These are phyloP conservation scores for Drosophila neonasuta DNA, from an alignment of 2,888 invertebrate species.

Conservation along the genomic window DNA sequence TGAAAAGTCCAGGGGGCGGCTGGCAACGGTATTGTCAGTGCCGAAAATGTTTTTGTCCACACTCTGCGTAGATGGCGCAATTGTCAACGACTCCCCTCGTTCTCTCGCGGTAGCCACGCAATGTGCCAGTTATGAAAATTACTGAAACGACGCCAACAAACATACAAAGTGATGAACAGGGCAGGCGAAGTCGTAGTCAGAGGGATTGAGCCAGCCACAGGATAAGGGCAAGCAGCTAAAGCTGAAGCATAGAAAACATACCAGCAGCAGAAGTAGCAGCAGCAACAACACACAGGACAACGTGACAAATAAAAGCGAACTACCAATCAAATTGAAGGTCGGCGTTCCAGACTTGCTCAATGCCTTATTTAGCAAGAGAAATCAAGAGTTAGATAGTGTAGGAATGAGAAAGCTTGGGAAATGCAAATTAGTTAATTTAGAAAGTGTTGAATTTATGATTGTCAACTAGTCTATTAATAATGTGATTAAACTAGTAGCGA, in stretches of 20 bases:
- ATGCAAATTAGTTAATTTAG: too few relatives aligned
- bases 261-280: slow-evolving; percentile 41
- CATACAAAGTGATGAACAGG: slow-evolving; percentile 42
- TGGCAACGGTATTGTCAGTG: slow-evolving; percentile 26
- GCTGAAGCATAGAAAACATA: slow-evolving; percentile 41
- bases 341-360: slow-evolving; percentile 34
- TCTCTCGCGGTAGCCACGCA: slow-evolving; percentile 25
- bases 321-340: slow-evolving; percentile 22
- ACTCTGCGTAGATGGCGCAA: slow-evolving; percentile 51
- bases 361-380: slow-evolving; percentile 20
- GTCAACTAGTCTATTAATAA: too few relatives aligned
- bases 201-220: not conserved
- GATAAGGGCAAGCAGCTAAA: slow-evolving; percentile 15
- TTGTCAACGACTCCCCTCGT: slow-evolving; percentile 61
- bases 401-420: not conserved
- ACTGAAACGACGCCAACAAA: slow-evolving; percentile 74
- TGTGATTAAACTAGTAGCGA: too few relatives aligned
- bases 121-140: slow-evolving; percentile 75
- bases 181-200: not conserved
- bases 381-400: not conserved
- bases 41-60: slow-evolving; percentile 74
- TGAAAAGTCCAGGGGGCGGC: slow-evolving; percentile 10
- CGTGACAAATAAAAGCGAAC: slow-evolving; percentile 69
- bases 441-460: too few relatives aligned
- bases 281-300: slow-evolving; percentile 55